Evolutionary conservation across 2,797 vertebrate genomes (phyloP).

Genomic region (Trachops cirrhosus): DNA sequence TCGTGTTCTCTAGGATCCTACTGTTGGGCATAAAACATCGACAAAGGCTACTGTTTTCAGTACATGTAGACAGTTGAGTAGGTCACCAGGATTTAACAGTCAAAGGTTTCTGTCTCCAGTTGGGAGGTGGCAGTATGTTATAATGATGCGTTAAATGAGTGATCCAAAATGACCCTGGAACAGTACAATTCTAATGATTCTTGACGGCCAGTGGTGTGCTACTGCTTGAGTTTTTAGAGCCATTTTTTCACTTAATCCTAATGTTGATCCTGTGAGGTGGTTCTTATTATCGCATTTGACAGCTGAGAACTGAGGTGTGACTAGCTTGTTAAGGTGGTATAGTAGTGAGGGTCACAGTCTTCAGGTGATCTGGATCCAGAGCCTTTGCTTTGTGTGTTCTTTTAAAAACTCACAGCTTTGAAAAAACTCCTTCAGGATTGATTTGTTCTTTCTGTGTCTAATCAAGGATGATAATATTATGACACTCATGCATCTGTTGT

Average conservation of each 20-base stretch:
- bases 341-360: neutral
- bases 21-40: neutral
- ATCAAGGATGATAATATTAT: neutral
- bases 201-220: neutral
- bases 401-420: slow-evolving; percentile 6
- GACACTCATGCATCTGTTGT: neutral
- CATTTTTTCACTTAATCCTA: neutral
- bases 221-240: neutral
- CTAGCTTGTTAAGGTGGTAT: neutral
- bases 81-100: neutral
- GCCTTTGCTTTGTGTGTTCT: neutral
- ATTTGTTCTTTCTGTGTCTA: neutral
- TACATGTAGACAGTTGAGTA: neutral
- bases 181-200: neutral
- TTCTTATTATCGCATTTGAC: neutral
- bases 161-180: neutral
- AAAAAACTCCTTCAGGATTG: neutral
- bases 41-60: neutral
- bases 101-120: neutral
- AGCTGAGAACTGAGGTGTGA: neutral
- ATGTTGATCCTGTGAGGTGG: neutral
- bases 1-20: neutral
- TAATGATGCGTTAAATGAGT: neutral
- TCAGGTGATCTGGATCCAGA: neutral
- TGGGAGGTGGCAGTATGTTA: neutral